Percentiles rank a stretch among this genome's conserved stretches.
Conservation (phyloP, 2,113 vertebrate species). For the Vidua chalybeata region DNA sequence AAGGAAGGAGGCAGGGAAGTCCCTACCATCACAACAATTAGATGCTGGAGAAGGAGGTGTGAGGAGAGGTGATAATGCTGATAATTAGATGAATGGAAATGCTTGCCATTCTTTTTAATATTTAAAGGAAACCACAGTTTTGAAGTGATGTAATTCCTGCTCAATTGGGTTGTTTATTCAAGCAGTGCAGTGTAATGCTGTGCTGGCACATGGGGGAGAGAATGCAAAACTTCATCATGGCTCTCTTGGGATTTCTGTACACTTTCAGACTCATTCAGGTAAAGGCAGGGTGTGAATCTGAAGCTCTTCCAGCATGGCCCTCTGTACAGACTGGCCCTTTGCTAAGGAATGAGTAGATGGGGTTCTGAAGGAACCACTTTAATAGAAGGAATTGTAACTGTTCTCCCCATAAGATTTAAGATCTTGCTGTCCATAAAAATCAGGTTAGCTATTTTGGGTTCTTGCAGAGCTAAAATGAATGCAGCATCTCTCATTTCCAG, state of each 20-base stretch:
- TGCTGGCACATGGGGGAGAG: neutral
- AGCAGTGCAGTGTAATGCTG: neutral
- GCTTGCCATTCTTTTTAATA: neutral
- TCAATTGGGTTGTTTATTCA: neutral
- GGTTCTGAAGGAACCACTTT: neutral
- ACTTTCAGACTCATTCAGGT: neutral
- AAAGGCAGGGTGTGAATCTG: neutral
- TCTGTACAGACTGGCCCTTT: neutral
- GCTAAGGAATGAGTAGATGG: neutral
- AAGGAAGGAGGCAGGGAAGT: neutral
- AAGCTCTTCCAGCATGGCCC: neutral
- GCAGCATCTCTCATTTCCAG: slow-evolving; percentile 17
- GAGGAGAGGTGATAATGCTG: neutral
- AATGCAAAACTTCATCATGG: neutral
- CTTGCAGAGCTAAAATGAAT: slow-evolving; percentile 14
- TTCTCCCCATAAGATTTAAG: neutral
- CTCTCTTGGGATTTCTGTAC: neutral
- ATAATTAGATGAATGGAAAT: neutral
- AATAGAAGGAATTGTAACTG: neutral
- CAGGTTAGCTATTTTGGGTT: slow-evolving; percentile 46
- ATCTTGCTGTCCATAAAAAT: slow-evolving; percentile 39
- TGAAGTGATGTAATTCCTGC: slow-evolving; percentile 7
- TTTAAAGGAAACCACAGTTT: neutral
- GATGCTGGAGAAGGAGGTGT: neutral
- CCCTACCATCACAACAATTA: neutral